phyloP scores from a whole-genome alignment of 1,140 invertebrate genomes.

The Phymastichus coffea region DNA sequence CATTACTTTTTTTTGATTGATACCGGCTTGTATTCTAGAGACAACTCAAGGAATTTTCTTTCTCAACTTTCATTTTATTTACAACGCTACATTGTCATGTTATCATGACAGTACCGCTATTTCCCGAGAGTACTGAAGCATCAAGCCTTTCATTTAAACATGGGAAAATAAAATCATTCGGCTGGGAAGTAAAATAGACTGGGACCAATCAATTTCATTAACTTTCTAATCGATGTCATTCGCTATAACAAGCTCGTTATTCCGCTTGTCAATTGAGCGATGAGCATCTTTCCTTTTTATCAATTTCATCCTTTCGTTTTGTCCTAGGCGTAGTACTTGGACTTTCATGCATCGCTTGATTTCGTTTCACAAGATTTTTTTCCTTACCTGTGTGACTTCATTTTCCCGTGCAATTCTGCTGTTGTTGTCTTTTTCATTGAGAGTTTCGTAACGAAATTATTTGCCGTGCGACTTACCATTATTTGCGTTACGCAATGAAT shows the following conservation, averaged over 20 bases:
- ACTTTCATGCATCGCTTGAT: slow-evolving; percentile 1
- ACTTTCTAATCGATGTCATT: slow-evolving; percentile 19
- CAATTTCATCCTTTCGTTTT: background rate
- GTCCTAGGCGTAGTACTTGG: too few species aligned
- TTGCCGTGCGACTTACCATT: slow-evolving; percentile 3
- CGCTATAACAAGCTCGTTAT: background rate
- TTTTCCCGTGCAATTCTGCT: background rate
- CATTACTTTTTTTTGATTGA: too few species aligned
- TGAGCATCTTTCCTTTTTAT: slow-evolving; percentile 4
- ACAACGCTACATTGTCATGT: too few species aligned
- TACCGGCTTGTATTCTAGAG: too few species aligned
- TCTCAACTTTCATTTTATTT: too few species aligned
- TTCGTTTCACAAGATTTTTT: slow-evolving; percentile 1
- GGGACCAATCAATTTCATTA: slow-evolving; percentile 16
- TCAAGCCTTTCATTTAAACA: background rate
- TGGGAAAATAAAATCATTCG: background rate
- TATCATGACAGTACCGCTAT: too few species aligned
- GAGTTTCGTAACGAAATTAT: slow-evolving; percentile 5
- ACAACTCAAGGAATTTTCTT: too few species aligned
- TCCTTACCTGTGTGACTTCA: background rate
- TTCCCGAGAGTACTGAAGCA: too few species aligned
- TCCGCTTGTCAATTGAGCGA: background rate
- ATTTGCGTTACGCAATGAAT: background rate
- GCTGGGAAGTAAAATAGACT: too few species aligned
- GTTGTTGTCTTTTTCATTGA: slow-evolving; percentile 1